A percentile compares a stretch with the other conserved stretches of the same genome.
Evolutionary conservation across 2,797 vertebrate species (phyloP).

Genomic region (Kryptolebias ocellatus): DNA sequence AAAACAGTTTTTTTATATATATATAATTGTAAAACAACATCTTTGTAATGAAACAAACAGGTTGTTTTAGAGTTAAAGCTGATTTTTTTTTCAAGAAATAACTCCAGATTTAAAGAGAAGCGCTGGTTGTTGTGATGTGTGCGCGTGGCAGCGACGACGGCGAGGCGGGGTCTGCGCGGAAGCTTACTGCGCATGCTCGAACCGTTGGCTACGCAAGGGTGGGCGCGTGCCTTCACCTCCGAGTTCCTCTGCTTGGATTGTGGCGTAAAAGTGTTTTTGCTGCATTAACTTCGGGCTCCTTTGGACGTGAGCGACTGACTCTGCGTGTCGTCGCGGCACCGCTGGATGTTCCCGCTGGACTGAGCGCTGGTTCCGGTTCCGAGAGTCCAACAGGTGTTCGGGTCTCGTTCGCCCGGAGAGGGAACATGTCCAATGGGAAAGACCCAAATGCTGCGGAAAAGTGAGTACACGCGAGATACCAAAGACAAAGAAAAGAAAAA

Average conservation of each 20-base stretch:
- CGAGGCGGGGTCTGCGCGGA: constrained; percentile 64
- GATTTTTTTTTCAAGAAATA: background rate
- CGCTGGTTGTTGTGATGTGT: background rate
- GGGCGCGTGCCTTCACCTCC: constrained; percentile 4
- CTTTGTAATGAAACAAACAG: too few species aligned
- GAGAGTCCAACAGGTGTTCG: constrained; percentile 66
- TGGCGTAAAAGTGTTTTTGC: too few species aligned
- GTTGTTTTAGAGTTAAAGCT: too few species aligned
- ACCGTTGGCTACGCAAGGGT: background rate
- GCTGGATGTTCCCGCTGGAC: constrained; percentile 19
- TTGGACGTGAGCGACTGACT: background rate
- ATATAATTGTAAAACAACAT: too few species aligned
- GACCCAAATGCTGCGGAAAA: constrained; percentile 61
- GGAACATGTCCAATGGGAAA: constrained; percentile 82
- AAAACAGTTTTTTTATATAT: too few species aligned
- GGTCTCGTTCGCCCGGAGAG: constrained; percentile 36
- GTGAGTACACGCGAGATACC: constrained; percentile 64
- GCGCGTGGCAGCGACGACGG: constrained; percentile 60
- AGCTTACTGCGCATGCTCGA: constrained; percentile 20
- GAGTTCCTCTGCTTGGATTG: background rate
- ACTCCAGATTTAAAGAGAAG: too few species aligned
- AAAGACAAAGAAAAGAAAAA: too few species aligned
- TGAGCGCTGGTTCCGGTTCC: background rate
- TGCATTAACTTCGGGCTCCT: too few species aligned
- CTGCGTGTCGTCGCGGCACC: background rate